phyloP scores from a whole-genome alignment of 1,140 invertebrate species.

The Chrysoperla carnea region DNA sequence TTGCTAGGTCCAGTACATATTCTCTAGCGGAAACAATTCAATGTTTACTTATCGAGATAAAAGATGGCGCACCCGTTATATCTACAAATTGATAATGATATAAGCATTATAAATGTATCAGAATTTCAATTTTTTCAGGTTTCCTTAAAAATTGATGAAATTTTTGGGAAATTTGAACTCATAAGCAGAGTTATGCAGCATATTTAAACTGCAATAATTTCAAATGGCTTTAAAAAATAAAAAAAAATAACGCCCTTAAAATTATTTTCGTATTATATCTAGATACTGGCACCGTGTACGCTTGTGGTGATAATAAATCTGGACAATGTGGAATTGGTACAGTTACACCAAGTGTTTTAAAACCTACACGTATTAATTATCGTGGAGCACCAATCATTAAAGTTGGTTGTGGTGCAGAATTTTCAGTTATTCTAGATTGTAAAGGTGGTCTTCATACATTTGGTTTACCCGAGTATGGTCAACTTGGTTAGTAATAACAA shows the following conservation, averaged over 20 bases:
- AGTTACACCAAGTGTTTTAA: conserved; percentile 41
- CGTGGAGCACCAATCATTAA: conserved; percentile 22
- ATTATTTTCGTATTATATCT: conserved; percentile 6
- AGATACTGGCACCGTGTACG: conserved; percentile 71
- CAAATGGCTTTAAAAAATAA: not conserved
- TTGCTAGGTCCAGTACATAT: too few species aligned
- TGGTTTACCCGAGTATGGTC: conserved; percentile 82
- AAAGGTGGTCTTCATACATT: conserved; percentile 81
- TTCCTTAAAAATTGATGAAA: too few species aligned
- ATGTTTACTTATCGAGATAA: too few species aligned
- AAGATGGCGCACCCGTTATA: too few species aligned
- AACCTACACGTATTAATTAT: conserved; percentile 58
- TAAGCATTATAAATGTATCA: too few species aligned
- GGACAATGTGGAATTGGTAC: conserved; percentile 80
- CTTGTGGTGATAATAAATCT: conserved; percentile 77
- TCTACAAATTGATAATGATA: too few species aligned
- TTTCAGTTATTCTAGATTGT: conserved; percentile 77
- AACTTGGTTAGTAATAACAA: conserved; percentile 41
- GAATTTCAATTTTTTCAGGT: too few species aligned
- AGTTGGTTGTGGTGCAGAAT: conserved; percentile 79
- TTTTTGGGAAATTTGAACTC: too few species aligned
- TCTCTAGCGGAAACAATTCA: too few species aligned
- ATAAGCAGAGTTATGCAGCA: too few species aligned
- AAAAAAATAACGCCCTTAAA: not conserved
- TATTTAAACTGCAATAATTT: too few species aligned